Evolutionary conservation across 1,140 invertebrate species (phyloP), one percentile per base, ranked within the genome.

Genomic region (Sminthurides bifidus): DNA sequence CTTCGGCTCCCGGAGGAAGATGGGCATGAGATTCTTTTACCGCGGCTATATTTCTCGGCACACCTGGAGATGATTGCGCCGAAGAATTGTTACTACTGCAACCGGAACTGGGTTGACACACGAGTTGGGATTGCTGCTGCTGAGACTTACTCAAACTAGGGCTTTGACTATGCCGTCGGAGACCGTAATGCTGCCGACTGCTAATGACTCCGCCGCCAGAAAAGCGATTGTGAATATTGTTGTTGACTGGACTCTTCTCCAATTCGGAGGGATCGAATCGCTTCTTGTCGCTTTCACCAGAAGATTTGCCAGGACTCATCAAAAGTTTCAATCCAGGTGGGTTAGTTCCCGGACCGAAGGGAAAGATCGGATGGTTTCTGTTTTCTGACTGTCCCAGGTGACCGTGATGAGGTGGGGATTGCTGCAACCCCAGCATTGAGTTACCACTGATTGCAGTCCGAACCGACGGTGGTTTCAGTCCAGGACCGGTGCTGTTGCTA

Each of bases 221-320:
- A n/a, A n/a, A n/a, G n/a, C n/a, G 41, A 21, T 10, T 43, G 17
- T 49, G 27, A 19, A n/a, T 33, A 44, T 53, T 43, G 27, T 53
- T 41, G n/a, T 53, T 41, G 31, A 31, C 29, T 43, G 41, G 26
- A 29, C 14, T 31, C 5, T 33, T 33, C 8, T 33, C 35, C 6
- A 12, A 15, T 8, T 6, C 4, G 29, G 44, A n/a, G 23, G n/a
- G 38, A 41, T 41, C 15, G n/a, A 41, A 8, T 17, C 5, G 6
- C 15, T 41, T 17, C n/a, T 41, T 41, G 38, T 6, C 17, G 23
- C 23, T 41, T 17, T 41, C 23, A 4, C n/a, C 17, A 21, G n/a
- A 15, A 15, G 23, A 17, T 4, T 21, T 15, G 5, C n/a, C 6
- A 8, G 38, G 15, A 6, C 23, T 21, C 38, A 41, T 41, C 5